Conservation (phyloP, 2,113 vertebrate genomes). For the Zingel zingel region DNA sequence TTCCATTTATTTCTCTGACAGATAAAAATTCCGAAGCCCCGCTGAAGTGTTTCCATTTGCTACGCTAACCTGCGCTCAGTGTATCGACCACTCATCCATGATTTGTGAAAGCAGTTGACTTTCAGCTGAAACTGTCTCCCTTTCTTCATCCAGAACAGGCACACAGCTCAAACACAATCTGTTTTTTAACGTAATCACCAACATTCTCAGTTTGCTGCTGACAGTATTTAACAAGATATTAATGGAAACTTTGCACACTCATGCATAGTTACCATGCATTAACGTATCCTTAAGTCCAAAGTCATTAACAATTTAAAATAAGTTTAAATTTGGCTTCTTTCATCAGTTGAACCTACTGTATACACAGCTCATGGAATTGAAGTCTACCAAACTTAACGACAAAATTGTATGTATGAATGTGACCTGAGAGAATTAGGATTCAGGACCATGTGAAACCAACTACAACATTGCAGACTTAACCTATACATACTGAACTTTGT, state of each 20-base stretch:
- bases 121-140: conserved; percentile 16
- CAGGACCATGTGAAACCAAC: neutral
- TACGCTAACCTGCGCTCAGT: conserved; percentile 44
- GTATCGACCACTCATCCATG: conserved; percentile 48
- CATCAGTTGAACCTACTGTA: neutral
- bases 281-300: too few relatives aligned
- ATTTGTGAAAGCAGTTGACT: conserved; percentile 60
- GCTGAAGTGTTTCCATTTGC: conserved; percentile 56
- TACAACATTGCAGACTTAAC: neutral
- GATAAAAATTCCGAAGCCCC: conserved; percentile 53
- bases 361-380: neutral
- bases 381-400: too few relatives aligned
- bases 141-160: conserved; percentile 13
- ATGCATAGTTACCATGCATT: too few relatives aligned
- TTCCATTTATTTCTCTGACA: conserved; percentile 50
- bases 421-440: neutral
- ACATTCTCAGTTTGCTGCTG: neutral
- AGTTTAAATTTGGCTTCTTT: neutral
- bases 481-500: neutral
- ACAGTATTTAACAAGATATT: neutral
- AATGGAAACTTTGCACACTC: too few relatives aligned
- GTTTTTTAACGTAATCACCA: neutral
- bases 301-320: neutral
- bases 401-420: neutral
- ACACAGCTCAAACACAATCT: neutral